Percentiles rank a stretch among this genome's conserved stretches.
These are phyloP conservation scores for Dendrolimus kikuchii DNA, from an alignment of 1,140 invertebrate genomes.

Conservation along the genomic window DNA sequence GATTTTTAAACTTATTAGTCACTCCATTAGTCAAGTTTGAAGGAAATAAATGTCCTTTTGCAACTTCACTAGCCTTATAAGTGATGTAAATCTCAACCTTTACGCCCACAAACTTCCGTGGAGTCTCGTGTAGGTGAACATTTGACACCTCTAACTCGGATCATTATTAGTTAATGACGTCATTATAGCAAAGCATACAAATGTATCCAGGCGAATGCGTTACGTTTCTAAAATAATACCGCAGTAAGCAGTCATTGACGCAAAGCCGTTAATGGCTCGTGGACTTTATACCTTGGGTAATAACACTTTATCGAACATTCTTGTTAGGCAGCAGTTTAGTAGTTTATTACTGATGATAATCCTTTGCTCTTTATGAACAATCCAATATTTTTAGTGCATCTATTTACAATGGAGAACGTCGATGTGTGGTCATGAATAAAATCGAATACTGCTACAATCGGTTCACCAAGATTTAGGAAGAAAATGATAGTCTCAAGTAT, in stretches of 20 bases:
- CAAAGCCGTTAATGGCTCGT: constrained; percentile 70
- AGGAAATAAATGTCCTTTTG: too few relatives aligned
- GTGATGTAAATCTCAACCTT: constrained; percentile 39
- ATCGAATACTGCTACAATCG: too few relatives aligned
- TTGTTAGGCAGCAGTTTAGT: too few relatives aligned
- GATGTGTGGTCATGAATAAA: too few relatives aligned
- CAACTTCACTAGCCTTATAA: constrained; percentile 2
- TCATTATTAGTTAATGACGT: constrained; percentile 25
- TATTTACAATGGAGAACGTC: too few relatives aligned
- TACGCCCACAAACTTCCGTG: constrained; percentile 40
- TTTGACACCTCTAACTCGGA: constrained; percentile 41
- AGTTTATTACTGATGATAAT: too few relatives aligned
- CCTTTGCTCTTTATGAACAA: too few relatives aligned
- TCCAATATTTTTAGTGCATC: too few relatives aligned
- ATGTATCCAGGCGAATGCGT: constrained; percentile 12
- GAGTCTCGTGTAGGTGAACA: constrained; percentile 37
- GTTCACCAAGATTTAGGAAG: too few relatives aligned
- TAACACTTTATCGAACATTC: neutral
- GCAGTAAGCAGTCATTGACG: constrained; percentile 12
- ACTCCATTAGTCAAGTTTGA: too few relatives aligned
- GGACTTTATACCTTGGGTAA: neutral
- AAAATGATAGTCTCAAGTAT: too few relatives aligned
- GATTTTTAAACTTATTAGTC: too few relatives aligned
- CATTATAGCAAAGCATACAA: constrained; percentile 8
- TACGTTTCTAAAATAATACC: constrained; percentile 18